Percentiles rank a stretch among this genome's conserved stretches.
Conservation (phyloP, 2,113 vertebrate species). For the Anarhynchus alexandrinus region DNA sequence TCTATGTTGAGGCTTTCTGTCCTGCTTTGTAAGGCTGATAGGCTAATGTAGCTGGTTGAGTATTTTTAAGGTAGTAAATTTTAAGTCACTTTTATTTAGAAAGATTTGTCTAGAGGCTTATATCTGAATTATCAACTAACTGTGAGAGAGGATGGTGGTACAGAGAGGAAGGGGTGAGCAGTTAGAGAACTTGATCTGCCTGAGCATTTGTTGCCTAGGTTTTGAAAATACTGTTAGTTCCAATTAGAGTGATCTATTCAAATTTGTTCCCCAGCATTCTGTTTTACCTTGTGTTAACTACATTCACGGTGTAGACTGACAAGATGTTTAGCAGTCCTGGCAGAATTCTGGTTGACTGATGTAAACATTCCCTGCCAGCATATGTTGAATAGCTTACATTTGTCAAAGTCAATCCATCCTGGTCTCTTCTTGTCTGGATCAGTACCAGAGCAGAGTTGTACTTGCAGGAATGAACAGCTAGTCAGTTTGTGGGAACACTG, state of each 20-base stretch:
- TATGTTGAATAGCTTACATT: constrained; percentile 46
- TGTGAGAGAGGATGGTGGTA: neutral
- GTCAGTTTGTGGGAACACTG: neutral
- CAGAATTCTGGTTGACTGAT: constrained; percentile 39
- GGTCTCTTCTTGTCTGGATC: constrained; percentile 13
- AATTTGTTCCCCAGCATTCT: neutral
- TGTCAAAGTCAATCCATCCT: constrained; percentile 52
- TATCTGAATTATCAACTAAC: neutral
- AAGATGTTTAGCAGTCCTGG: constrained; percentile 39
- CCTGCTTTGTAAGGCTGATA: neutral
- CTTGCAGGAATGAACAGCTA: neutral
- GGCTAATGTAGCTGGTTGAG: neutral
- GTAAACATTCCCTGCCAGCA: constrained; percentile 53
- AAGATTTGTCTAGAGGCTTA: neutral
- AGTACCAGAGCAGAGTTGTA: neutral
- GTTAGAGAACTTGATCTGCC: neutral
- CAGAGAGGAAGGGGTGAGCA: neutral
- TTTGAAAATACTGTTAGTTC: neutral
- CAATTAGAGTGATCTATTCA: neutral
- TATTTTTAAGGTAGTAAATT: neutral
- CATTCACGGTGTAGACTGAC: neutral
- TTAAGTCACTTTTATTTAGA: neutral
- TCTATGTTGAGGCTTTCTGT: neutral
- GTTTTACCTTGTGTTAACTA: constrained; percentile 4
- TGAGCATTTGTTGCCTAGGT: neutral